Base-by-base conservation (phyloP, 2,797 vertebrate species). In the Sylvilagus floridanus region DNA sequence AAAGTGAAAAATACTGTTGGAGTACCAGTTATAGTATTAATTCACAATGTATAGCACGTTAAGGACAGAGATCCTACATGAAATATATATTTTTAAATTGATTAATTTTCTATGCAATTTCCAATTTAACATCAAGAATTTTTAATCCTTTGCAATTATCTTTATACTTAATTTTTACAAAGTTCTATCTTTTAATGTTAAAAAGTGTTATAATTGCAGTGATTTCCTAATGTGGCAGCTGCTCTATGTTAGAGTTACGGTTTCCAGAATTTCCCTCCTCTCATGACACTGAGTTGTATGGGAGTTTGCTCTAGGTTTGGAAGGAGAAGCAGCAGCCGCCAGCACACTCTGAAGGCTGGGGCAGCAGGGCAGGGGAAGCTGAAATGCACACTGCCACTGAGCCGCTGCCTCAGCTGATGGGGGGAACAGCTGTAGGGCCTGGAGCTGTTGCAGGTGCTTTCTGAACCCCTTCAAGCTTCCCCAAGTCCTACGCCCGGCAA, bases 181-280 rank as follows among this genome's bases (percentile, higher is more conserved):
- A 47, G 42, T 47, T 47, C 42, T 47, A 47, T 47, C 42, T 47
- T 47, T 47, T 9, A 47, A 21, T 57, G 21, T 57, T 57, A 57
- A 16, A 57, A 57, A 57, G 19, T 72, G 57, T n/a, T 32, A 72
- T 5, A 50, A n/a, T 69, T 63, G 26, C 21, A n/a, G 30, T 62
- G 28, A 83, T 66, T 90, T 65, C 79, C 86, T 76, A 63, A 1
- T n/a, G 3, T 21, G 12, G 5, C 26, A 87, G 65, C 0, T 89
- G 75, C 47, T 93, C 11, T 66, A 47, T 60, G 16, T 77, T 87
- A 93, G 11, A 88, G 52, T 60, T 63, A 32, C 7, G 24, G 22
- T 86, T 87, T 92, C 5, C 52, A 88, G 37, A 91, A 88, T 57
- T 62, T 81, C 47, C 12, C 95, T 75, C 42, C 28, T 21, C 35